Percentiles rank a stretch among this genome's conserved stretches.
Conservation (phyloP, 2,797 vertebrate species). For the Acridotheres tristis region DNA sequence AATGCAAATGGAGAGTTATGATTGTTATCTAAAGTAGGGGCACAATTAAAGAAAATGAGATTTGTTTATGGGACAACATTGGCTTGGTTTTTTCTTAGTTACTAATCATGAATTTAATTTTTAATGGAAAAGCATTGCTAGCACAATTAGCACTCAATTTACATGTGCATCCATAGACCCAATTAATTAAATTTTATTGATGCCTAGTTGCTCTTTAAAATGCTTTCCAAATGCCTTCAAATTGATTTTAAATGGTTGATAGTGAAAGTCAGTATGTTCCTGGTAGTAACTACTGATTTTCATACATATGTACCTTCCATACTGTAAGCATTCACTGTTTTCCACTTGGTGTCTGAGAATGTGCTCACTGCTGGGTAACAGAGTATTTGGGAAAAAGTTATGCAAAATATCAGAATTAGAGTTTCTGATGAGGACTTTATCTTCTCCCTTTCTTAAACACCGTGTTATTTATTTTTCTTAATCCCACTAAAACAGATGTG, state of each 20-base stretch:
- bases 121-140: constrained; percentile 81
- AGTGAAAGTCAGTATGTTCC: constrained; percentile 57
- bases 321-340: background rate
- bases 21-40: constrained; percentile 63
- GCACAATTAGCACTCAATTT: constrained; percentile 83
- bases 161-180: constrained; percentile 79
- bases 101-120: constrained; percentile 81
- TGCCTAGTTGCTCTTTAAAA: constrained; percentile 80
- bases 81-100: constrained; percentile 51
- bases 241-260: constrained; percentile 79
- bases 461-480: background rate
- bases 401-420: background rate
- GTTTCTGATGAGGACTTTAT: background rate
- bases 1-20: constrained; percentile 65
- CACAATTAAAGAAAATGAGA: constrained; percentile 68
- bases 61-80: constrained; percentile 70
- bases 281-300: constrained; percentile 49
- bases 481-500: background rate
- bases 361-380: background rate
- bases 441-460: background rate
- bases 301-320: background rate
- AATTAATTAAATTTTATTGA: constrained; percentile 86
- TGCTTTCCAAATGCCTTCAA: constrained; percentile 79
- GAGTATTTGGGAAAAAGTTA: background rate
- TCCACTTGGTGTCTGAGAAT: background rate